A percentile compares a stretch with the other conserved stretches of the same genome.
phyloP scores from a whole-genome alignment of 1,140 invertebrate genomes.

The Chrysomallon squamiferum region DNA sequence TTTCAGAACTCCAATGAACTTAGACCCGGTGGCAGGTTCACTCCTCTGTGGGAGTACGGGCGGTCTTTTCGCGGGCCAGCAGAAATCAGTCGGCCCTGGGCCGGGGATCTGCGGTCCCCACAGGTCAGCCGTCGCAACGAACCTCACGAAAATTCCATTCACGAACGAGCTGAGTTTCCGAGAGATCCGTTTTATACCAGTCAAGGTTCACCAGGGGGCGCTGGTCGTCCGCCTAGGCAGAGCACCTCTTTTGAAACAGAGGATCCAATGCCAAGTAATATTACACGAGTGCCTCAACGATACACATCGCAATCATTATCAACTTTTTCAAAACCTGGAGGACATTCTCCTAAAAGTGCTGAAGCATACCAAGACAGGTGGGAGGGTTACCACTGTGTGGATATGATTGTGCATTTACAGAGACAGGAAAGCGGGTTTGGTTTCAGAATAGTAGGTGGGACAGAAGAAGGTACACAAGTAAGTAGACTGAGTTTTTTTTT shows the following conservation, averaged over 20 bases:
- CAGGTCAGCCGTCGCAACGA: conserved; percentile 14
- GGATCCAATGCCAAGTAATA: conserved; percentile 50
- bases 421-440: conserved; percentile 91
- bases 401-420: conserved; percentile 80
- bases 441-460: conserved; percentile 97
- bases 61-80: conserved; percentile 16
- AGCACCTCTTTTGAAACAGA: conserved; percentile 75
- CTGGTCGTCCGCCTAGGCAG: conserved; percentile 65
- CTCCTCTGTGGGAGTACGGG: conserved; percentile 28
- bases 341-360: conserved; percentile 18
- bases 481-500: conserved; percentile 7
- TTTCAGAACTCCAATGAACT: conserved; percentile 10
- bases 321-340: conserved; percentile 16
- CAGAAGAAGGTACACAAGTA: conserved; percentile 95
- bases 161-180: conserved; percentile 24
- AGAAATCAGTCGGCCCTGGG: conserved; percentile 19
- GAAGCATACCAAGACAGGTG: conserved; percentile 26
- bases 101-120: conserved; percentile 23
- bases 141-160: conserved; percentile 17
- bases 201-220: conserved; percentile 20
- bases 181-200: background rate
- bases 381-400: conserved; percentile 69
- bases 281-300: conserved; percentile 45
- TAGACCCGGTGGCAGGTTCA: conserved; percentile 28
- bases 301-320: conserved; percentile 20